These are phyloP conservation scores for Lithophane semibrunnea DNA, from an alignment of 2,888 invertebrate species.

Conservation along the genomic window DNA sequence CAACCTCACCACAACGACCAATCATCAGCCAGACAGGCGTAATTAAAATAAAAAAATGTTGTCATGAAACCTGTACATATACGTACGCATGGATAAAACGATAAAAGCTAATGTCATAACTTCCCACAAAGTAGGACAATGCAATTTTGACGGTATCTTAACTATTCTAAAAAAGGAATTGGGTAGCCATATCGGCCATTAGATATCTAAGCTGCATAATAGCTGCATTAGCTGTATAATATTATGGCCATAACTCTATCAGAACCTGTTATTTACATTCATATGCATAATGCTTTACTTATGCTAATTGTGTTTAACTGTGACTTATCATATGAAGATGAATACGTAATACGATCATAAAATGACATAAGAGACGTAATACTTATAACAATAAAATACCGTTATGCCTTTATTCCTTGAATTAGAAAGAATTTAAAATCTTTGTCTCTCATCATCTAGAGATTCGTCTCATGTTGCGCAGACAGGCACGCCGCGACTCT, in stretches of 20 bases:
- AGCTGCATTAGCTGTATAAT: constrained; percentile 23
- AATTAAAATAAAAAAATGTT: too few relatives aligned
- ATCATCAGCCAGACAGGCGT: too few relatives aligned
- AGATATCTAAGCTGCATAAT: too few relatives aligned
- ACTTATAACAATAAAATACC: constrained; percentile 1
- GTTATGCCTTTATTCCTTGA: background rate
- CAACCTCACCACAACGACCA: too few relatives aligned
- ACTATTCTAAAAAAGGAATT: constrained; percentile 18
- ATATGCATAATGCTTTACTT: constrained; percentile 28
- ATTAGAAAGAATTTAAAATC: background rate
- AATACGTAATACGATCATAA: constrained; percentile 27
- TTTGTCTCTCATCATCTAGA: too few relatives aligned
- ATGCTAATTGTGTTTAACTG: constrained; percentile 21
- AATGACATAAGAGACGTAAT: constrained; percentile 31
- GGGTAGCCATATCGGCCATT: constrained; percentile 16
- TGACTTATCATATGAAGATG: constrained; percentile 16
- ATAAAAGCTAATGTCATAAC: constrained; percentile 2
- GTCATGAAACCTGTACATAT: too few relatives aligned
- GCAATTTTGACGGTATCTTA: constrained; percentile 10
- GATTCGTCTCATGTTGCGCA: too few relatives aligned
- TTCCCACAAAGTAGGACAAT: constrained; percentile 25
- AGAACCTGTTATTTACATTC: constrained; percentile 50
- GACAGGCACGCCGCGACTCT: too few relatives aligned
- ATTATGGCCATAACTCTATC: constrained; percentile 14
- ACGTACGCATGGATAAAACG: too few relatives aligned